These are phyloP conservation scores for Zhuqinia jingwanae DNA, from an alignment of 2,888 invertebrate genomes.

Conservation along the genomic window DNA sequence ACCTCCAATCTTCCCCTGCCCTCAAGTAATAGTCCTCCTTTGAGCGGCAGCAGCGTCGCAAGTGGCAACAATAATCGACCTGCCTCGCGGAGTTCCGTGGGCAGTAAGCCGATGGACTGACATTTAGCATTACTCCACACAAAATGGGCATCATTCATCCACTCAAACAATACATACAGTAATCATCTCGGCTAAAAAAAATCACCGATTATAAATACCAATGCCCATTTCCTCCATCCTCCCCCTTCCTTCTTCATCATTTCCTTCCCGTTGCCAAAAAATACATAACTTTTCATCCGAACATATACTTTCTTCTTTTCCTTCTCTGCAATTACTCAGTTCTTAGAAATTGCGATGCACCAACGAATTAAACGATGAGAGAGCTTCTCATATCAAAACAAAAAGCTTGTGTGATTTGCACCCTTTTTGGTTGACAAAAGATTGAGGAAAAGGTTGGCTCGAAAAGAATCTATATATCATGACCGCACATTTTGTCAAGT, in stretches of 20 bases:
- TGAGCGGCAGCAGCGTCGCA: conserved; percentile 72
- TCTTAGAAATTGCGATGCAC: conserved; percentile 21
- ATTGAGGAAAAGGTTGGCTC: no score
- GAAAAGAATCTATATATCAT: no score
- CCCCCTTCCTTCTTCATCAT: conserved; percentile 23
- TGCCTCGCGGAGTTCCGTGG: conserved; percentile 77
- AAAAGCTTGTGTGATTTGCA: no score
- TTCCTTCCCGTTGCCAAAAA: neutral
- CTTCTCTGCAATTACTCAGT: neutral
- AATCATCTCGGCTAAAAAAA: conserved; percentile 78
- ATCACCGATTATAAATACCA: conserved; percentile 38
- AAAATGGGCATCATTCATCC: conserved; percentile 79
- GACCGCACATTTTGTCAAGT: no score
- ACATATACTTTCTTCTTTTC: neutral
- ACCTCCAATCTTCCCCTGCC: conserved; percentile 73
- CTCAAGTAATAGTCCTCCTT: conserved; percentile 75
- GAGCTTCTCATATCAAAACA: no score
- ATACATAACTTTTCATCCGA: neutral
- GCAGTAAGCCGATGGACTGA: conserved; percentile 79
- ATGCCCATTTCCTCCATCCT: neutral
- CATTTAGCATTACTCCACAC: conserved; percentile 79
- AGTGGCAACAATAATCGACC: conserved; percentile 78
- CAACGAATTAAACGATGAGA: no score
- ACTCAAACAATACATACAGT: conserved; percentile 78
- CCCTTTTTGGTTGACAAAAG: no score